Evolutionary conservation across 2,888 invertebrate genomes (phyloP), one percentile per base, ranked within the genome.

Genomic region (Zygothrica quintamaculata): DNA sequence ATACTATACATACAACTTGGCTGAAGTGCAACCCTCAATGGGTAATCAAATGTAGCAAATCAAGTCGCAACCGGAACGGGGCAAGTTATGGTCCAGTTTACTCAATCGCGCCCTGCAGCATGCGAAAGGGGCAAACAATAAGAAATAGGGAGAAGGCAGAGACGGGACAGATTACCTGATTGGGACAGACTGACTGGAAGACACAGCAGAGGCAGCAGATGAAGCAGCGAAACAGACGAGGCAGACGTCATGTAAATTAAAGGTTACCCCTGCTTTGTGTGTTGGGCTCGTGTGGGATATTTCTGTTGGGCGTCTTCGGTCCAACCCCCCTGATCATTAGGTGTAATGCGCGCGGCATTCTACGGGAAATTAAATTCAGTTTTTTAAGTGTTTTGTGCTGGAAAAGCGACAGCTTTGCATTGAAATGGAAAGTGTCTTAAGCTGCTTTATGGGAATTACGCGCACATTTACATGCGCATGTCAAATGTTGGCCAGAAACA

Each of bases 401-500:
- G 86, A 80, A 80, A 80, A 78, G 65, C 59, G 65, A 48, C 52
- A 61, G 61, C 37, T 31, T 9, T 25, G 51, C 26, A 64, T 9
- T 39, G 50, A 64, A 65, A 53, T 57, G 55, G 67, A 64, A 84
- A 81, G 81, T 81, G 84, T 80, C 78, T 60, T 82, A 82, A 82
- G 81, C 81, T 77, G 75, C 82, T 82, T 82, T 87, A 84, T 68
- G 78, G 82, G 87, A 75, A 82, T 82, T 87, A 82, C 68, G 65
- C 52, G 44, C 62, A 68, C 75, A 72, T 81, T 75, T 84, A 85
- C 81, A 77, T 62, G 75, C 86, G 60, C 85, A 73, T 70, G 79
- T 84, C 85, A 84, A 74, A 72, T 65, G 71, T 39, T 72, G 74
- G 71, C 71, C 76, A 65, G 65, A 34, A 56, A 55, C 65, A 42